phyloP scores from a whole-genome alignment of 2,888 invertebrate species.

The Embidobia sp. region DNA sequence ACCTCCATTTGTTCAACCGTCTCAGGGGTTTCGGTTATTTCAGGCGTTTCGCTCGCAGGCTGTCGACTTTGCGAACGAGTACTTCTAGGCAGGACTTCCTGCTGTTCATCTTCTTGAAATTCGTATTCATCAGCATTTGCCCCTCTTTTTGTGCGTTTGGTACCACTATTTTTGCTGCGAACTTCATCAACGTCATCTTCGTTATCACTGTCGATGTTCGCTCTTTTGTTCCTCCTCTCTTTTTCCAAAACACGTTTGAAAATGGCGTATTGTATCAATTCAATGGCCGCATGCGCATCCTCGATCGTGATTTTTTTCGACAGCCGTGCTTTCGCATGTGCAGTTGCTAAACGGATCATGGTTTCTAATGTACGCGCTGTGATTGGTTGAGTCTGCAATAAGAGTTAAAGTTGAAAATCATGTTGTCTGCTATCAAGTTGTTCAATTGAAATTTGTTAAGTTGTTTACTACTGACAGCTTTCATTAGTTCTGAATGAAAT shows the following conservation, averaged over 20 bases:
- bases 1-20: conserved; percentile 14
- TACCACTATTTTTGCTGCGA: conserved; percentile 68
- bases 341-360: conserved; percentile 97
- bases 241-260: conserved; percentile 96
- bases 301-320: conserved; percentile 91
- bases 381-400: conserved; percentile 94
- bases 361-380: conserved; percentile 98
- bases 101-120: conserved; percentile 2
- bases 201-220: conserved; percentile 79
- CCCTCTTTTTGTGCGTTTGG: conserved; percentile 81
- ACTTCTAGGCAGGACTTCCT: neutral
- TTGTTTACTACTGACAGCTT: no score
- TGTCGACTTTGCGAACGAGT: neutral
- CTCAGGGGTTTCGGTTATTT: neutral
- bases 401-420: neutral
- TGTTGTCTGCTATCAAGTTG: no score
- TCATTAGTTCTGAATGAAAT: no score
- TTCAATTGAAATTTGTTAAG: no score
- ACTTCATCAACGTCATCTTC: conserved; percentile 58
- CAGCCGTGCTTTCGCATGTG: conserved; percentile 97
- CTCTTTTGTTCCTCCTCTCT: conserved; percentile 86
- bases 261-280: conserved; percentile 96
- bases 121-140: conserved; percentile 20
- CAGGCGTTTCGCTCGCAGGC: neutral
- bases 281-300: conserved; percentile 96